Percentiles rank a stretch among this genome's conserved stretches.
Conservation (phyloP, 2,797 vertebrate species). For the Ispidina picta region DNA sequence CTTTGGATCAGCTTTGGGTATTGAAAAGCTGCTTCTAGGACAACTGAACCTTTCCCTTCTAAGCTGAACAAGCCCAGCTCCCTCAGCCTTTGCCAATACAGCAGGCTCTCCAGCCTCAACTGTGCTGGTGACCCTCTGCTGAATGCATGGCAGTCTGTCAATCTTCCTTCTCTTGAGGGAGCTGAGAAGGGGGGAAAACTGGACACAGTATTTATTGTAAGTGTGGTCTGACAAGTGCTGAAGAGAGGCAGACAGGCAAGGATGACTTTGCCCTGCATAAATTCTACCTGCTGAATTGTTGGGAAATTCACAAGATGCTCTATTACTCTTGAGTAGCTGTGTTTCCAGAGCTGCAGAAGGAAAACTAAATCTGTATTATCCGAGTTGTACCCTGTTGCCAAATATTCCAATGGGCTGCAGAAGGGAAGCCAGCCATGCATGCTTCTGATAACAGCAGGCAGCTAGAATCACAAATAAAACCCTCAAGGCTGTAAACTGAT, state of each 20-base stretch:
- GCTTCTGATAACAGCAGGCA: background rate
- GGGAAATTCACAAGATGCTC: background rate
- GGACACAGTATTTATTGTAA: background rate
- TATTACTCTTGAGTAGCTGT: background rate
- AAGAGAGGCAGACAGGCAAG: background rate
- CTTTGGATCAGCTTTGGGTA: background rate
- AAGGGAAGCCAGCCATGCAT: background rate
- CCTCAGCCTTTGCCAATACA: background rate
- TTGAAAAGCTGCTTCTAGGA: background rate
- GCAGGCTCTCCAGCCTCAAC: background rate
- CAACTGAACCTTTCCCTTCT: background rate
- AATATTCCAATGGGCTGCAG: background rate
- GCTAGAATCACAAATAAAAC: background rate
- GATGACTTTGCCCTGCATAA: background rate
- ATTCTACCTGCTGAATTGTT: background rate
- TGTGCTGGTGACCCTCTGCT: background rate
- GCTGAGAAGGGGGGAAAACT: background rate
- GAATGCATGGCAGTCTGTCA: background rate
- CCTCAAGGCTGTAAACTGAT: background rate
- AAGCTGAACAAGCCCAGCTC: background rate
- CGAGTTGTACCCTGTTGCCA: background rate
- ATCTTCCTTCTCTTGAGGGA: background rate
- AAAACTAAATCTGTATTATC: background rate
- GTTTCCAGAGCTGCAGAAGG: background rate
- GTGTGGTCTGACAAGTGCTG: background rate